Evolutionary conservation across 2,888 invertebrate genomes (phyloP).

Genomic region (Syrphus vitripennis): DNA sequence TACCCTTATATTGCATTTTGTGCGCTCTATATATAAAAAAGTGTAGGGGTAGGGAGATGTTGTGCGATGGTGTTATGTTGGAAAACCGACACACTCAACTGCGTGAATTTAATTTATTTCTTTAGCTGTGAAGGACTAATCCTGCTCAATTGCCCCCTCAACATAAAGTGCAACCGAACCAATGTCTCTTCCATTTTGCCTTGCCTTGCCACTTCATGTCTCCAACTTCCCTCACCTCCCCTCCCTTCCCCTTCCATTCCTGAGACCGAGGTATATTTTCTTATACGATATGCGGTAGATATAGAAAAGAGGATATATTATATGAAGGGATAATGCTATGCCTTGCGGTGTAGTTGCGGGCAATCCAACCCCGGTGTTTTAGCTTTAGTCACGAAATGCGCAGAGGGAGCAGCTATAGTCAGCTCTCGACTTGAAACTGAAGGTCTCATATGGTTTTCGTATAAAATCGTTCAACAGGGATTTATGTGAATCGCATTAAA

Average conservation of each 20-base stretch:
- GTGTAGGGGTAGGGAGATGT: too few relatives aligned
- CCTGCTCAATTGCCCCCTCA: conserved; percentile 64
- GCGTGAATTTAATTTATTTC: conserved; percentile 71
- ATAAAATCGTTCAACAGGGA: conserved; percentile 63
- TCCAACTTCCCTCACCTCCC: neutral
- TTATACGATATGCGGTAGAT: neutral
- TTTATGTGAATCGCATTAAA: conserved; percentile 71
- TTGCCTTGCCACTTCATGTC: conserved; percentile 5
- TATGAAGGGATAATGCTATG: conserved; percentile 62
- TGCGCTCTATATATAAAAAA: neutral
- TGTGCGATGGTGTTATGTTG: conserved; percentile 54
- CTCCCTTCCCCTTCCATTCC: too few relatives aligned
- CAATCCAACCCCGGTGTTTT: conserved; percentile 62
- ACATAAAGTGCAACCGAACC: conserved; percentile 22
- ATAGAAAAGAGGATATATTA: neutral
- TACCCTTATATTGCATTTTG: conserved; percentile 7
- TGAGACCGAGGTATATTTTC: conserved; percentile 31
- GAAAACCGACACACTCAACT: conserved; percentile 68
- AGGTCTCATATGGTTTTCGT: conserved; percentile 64
- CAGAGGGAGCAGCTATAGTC: conserved; percentile 47
- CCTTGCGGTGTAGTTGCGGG: conserved; percentile 70
- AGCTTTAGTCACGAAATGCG: conserved; percentile 64
- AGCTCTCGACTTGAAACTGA: conserved; percentile 7
- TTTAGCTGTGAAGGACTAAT: conserved; percentile 67
- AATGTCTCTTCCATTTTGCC: conserved; percentile 21